Evolutionary conservation across 1,140 invertebrate genomes (phyloP).

Genomic region (Cylas formicarius): DNA sequence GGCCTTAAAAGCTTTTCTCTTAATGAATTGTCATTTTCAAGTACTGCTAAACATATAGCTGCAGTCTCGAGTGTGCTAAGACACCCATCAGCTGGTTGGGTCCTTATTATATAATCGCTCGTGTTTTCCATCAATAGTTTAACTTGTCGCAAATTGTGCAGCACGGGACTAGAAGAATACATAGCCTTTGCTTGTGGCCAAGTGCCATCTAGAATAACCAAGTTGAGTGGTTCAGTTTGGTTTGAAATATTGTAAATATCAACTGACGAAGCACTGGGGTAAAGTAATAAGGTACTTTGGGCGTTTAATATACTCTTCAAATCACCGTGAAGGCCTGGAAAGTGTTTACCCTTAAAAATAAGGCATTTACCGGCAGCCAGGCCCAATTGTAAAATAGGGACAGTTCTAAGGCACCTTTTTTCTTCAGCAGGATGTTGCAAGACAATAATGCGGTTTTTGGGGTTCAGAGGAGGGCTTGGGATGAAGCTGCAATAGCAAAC

Average conservation of each 20-base stretch:
- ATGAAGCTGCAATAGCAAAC: conserved; percentile 87
- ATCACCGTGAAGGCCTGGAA: conserved; percentile 63
- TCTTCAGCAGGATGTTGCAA: conserved; percentile 92
- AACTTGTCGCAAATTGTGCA: conserved; percentile 62
- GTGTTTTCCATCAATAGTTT: conserved; percentile 63
- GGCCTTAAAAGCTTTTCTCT: conserved; percentile 66
- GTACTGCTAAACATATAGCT: conserved; percentile 67
- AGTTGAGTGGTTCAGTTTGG: conserved; percentile 47
- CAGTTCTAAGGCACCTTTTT: conserved; percentile 79
- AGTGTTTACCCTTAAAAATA: conserved; percentile 76
- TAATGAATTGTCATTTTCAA: conserved; percentile 64
- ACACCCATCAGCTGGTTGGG: conserved; percentile 85
- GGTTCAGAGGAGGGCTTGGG: conserved; percentile 58
- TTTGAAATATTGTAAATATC: conserved; percentile 46
- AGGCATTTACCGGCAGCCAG: conserved; percentile 67
- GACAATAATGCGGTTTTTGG: conserved; percentile 66
- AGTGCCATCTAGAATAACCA: conserved; percentile 86
- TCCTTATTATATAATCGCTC: conserved; percentile 87
- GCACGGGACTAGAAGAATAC: conserved; percentile 62
- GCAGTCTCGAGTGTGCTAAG: conserved; percentile 88
- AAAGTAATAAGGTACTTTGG: conserved; percentile 70
- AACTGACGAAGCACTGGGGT: conserved; percentile 70
- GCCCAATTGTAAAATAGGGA: conserved; percentile 76
- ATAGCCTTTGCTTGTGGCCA: conserved; percentile 90
- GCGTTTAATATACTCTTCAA: conserved; percentile 59